A percentile compares a stretch with the other conserved stretches of the same genome.
Conservation (phyloP, 2,113 vertebrate species). For the Rhizomys pruinosus region DNA sequence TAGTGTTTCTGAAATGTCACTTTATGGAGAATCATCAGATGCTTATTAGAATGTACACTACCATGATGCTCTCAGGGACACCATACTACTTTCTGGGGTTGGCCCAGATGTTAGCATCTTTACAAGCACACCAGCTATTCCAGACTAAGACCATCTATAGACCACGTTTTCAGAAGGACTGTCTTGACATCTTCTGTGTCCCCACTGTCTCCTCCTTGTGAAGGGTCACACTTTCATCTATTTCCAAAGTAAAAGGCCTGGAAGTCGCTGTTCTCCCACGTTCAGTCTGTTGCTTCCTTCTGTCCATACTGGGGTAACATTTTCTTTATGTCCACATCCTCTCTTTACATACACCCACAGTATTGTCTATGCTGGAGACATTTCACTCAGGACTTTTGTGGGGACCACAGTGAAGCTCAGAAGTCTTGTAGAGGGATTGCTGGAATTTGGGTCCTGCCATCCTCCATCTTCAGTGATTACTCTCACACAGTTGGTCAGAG, state of each 20-base stretch:
- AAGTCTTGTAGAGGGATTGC: not conserved
- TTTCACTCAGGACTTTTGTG: not conserved
- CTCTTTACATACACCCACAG: not conserved
- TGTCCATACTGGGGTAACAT: slow-evolving; percentile 20
- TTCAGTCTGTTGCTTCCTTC: slow-evolving; percentile 72
- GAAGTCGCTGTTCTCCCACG: slow-evolving; percentile 66
- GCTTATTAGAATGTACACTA: not conserved
- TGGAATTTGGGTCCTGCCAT: too few species aligned
- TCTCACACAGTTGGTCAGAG: not conserved
- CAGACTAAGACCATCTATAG: not conserved
- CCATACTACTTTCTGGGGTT: too few species aligned
- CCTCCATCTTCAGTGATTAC: not conserved
- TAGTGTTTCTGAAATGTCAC: not conserved
- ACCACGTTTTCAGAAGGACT: not conserved
- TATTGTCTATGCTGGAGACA: not conserved
- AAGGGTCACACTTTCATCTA: slow-evolving; percentile 30
- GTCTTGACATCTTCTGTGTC: not conserved
- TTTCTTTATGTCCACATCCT: slow-evolving; percentile 27
- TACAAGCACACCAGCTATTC: not conserved
- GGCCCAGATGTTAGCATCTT: not conserved
- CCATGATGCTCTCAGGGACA: not conserved
- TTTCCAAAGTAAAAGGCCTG: slow-evolving; percentile 60
- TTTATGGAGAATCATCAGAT: not conserved
- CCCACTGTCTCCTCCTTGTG: not conserved
- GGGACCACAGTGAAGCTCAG: not conserved